Evolutionary conservation across 2,797 vertebrate species (phyloP), one percentile per base, ranked within the genome.

Genomic region (Chaenodraco wilsoni): DNA sequence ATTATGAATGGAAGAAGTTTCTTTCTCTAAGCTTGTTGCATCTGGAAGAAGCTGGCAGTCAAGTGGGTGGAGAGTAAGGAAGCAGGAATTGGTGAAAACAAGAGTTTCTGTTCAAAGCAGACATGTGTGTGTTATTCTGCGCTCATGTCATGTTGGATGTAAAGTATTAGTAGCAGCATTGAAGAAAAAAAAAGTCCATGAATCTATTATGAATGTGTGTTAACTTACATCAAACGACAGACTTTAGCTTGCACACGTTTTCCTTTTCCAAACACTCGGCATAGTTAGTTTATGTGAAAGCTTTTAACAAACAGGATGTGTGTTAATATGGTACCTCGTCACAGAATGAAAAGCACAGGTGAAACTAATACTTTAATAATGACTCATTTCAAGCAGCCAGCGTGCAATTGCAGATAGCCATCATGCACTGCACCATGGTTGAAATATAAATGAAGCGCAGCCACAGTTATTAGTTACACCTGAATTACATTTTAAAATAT

Each of bases 51-150:
- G 49, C 63, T 27, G 43, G 21, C 46, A 21, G n/a, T 15, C 40
- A 37, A 27, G 3, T 33, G 12, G 14, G 27, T 66, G 50, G 44
- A 0, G 56, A 8, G 10, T 23, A 14, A 21, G 23, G 46, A 46
- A 5, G 27, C 48, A 60, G 48, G n/a, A 40, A 52, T 21, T 11
- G 37, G 11, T 45, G 41, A 54, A 52, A 54, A 69, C 37, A 69
- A 52, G 5, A 44, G 16, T 31, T 16, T 31, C 21, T 23, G 21
- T 2, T 15, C 5, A 23, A 52, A 27, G 50, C 12, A 52, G 21
- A 54, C 27, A 9, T 16, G 8, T 8, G 3, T 37, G 7, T 37
- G 8, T 37, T 37, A 37, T 37, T 37, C 33, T 37, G 33, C 7
- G 4, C 27, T 27, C 27, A 37, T 9, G 7, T 37, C 33, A 37